Conservation (phyloP, 2,888 invertebrate species). For the Yponomeuta malinellus region DNA sequence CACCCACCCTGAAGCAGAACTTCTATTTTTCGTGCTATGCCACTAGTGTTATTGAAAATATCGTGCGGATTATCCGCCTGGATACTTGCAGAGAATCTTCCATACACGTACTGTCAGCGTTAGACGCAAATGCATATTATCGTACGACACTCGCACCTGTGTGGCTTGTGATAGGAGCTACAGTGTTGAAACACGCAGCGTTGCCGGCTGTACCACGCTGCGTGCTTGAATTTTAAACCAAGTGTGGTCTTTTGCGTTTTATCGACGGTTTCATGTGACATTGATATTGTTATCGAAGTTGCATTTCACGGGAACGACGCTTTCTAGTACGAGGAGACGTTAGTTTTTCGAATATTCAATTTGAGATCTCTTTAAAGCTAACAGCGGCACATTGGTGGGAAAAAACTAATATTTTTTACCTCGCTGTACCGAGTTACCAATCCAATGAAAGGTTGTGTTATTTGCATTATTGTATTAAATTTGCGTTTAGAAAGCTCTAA, state of each 20-base stretch:
- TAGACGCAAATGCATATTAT: background rate
- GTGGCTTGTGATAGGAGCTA: background rate
- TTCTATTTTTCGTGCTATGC: background rate
- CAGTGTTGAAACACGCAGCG: background rate
- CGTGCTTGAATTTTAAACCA: conserved; percentile 1
- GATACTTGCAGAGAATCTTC: background rate
- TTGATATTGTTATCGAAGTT: background rate
- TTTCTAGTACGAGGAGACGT: no score
- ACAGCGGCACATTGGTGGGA: no score
- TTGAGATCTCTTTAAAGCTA: no score
- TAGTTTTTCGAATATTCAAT: no score
- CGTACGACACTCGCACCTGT: background rate
- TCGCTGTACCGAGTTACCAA: no score
- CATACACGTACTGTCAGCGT: background rate
- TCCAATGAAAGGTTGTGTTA: no score
- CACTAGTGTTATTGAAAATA: background rate
- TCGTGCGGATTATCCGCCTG: background rate
- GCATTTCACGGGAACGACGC: background rate
- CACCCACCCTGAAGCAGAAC: no score
- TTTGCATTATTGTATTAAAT: no score
- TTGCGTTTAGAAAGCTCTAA: no score
- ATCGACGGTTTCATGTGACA: background rate
- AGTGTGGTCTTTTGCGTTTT: conserved; percentile 1
- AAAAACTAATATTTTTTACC: no score
- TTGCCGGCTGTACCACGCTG: background rate